phyloP scores from a whole-genome alignment of 2,888 invertebrate genomes.

The Dusona sp. region DNA sequence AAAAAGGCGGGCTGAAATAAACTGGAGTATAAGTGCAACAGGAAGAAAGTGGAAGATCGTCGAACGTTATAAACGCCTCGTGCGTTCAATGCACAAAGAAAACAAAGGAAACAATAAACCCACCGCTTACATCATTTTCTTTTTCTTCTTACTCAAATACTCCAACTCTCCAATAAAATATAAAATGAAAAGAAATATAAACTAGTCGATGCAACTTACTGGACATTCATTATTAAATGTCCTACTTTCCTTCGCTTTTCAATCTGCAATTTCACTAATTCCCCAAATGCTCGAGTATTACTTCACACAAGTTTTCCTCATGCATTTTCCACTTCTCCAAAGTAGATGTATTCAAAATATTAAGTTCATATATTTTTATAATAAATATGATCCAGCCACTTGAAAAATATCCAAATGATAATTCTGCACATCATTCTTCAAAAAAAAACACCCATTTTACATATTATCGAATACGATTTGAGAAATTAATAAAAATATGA shows the following conservation, averaged over 20 bases:
- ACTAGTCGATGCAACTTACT: background rate
- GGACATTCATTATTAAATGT: background rate
- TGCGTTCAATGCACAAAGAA: background rate
- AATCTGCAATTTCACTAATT: too few relatives aligned
- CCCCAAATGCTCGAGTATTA: too few relatives aligned
- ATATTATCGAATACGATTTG: background rate
- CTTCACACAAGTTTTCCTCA: too few relatives aligned
- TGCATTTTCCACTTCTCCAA: too few relatives aligned
- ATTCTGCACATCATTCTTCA: background rate
- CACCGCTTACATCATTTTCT: background rate
- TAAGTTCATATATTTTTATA: too few relatives aligned
- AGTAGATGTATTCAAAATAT: too few relatives aligned
- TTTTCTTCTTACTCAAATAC: background rate
- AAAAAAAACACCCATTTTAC: background rate
- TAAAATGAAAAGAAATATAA: background rate
- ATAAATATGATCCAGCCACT: too few relatives aligned
- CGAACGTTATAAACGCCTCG: background rate
- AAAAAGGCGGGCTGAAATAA: background rate
- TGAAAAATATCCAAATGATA: background rate
- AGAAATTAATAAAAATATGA: background rate
- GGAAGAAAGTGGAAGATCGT: conserved; percentile 13
- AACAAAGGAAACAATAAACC: background rate
- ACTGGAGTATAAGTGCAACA: background rate
- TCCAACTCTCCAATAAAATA: background rate
- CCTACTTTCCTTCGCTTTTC: background rate